Evolutionary conservation across 2,113 vertebrate genomes (phyloP).

Genomic region (Gnathonemus echidnorhynchus): DNA sequence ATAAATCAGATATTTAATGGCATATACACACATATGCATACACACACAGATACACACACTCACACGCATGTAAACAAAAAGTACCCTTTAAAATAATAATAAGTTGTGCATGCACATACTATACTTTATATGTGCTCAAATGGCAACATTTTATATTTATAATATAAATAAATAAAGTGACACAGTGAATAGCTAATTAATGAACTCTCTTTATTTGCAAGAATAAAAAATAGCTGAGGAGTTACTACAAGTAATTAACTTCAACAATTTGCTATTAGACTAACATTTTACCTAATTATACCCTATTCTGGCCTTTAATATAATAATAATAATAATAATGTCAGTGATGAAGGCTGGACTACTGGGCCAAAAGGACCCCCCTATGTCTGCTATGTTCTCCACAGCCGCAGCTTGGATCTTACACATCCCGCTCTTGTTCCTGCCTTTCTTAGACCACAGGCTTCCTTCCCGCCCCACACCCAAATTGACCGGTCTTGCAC

Average conservation of each 20-base stretch:
- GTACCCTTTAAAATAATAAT: background rate
- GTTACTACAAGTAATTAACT: slow-evolving; percentile 54
- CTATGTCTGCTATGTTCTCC: slow-evolving; percentile 58
- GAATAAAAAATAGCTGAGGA: slow-evolving; percentile 41
- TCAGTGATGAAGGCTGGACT: slow-evolving; percentile 34
- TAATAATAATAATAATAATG: slow-evolving; percentile 44
- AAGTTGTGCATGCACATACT: background rate
- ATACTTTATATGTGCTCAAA: background rate
- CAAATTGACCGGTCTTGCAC: slow-evolving; percentile 98
- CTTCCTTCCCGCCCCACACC: slow-evolving; percentile 75
- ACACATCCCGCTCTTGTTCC: slow-evolving; percentile 60
- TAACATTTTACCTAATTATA: slow-evolving; percentile 52
- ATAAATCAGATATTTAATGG: background rate
- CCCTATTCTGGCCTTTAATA: slow-evolving; percentile 44
- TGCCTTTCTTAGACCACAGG: slow-evolving; percentile 67
- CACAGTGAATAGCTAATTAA: background rate
- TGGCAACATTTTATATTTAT: slow-evolving; percentile 18
- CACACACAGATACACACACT: background rate
- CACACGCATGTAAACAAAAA: background rate
- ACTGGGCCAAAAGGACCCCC: slow-evolving; percentile 49
- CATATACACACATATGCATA: background rate
- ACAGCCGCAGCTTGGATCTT: slow-evolving; percentile 68
- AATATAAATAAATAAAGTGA: slow-evolving; percentile 19
- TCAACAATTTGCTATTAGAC: slow-evolving; percentile 51
- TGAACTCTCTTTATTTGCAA: background rate